Conservation (phyloP, 2,888 invertebrate species). For the Mylabris sibirica region DNA sequence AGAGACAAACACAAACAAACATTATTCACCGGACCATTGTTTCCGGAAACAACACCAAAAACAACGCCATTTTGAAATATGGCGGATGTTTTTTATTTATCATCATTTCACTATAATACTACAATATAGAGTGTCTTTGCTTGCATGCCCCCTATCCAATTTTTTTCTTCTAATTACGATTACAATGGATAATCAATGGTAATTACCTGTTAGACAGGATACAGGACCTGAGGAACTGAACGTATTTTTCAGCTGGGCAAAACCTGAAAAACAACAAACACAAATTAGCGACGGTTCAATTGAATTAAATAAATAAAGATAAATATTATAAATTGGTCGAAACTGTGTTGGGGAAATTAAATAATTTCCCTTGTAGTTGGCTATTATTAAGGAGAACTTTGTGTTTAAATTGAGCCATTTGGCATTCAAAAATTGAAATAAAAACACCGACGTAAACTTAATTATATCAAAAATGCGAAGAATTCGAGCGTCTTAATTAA, state of each 20-base stretch:
- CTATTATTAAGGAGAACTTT: conserved; percentile 4
- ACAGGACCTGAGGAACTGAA: conserved; percentile 71
- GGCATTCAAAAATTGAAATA: conserved; percentile 38
- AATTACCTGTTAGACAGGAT: conserved; percentile 69
- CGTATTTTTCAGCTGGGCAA: conserved; percentile 72
- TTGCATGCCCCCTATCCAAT: too few relatives aligned
- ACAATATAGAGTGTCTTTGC: too few relatives aligned
- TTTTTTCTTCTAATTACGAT: too few relatives aligned
- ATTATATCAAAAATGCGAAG: conserved; percentile 63
- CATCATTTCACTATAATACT: too few relatives aligned
- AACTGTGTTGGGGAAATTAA: conserved; percentile 19
- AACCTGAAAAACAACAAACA: conserved; percentile 62
- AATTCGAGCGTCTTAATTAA: conserved; percentile 63
- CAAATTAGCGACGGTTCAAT: not conserved
- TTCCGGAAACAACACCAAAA: conserved; percentile 44
- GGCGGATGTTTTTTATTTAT: conserved; percentile 43
- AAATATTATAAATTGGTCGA: not conserved
- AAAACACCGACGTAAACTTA: conserved; percentile 59
- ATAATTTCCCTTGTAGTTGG: conserved; percentile 24
- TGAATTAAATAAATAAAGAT: not conserved
- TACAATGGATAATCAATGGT: not conserved
- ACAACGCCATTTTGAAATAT: conserved; percentile 51
- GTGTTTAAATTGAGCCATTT: conserved; percentile 57
- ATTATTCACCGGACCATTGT: conserved; percentile 50
- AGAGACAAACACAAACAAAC: conserved; percentile 46